Evolutionary conservation across 2,113 vertebrate genomes (phyloP), one percentile per base, ranked within the genome.

Genomic region (Paraplagusia blochii): DNA sequence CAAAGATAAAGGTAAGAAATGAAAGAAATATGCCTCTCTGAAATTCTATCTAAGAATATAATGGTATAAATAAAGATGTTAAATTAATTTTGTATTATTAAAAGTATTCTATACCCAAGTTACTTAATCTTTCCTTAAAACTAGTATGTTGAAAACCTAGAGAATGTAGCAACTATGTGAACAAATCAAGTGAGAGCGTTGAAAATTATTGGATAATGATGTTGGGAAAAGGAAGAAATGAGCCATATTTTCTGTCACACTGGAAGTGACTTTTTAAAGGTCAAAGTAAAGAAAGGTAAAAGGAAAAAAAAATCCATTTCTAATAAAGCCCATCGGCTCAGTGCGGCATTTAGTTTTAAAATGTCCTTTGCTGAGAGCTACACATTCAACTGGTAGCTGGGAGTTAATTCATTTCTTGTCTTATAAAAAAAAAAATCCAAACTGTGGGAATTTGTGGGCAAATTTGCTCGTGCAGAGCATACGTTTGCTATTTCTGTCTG

Each of bases 231-330:
- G 33, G 40, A 35, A 46, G 36, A 55, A 47, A 62, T 53, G 9
- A 46, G 22, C 6, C 48, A 63, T 69, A 29, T 38, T 39, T 19
- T 44, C 48, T 22, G 69, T 72, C 63, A 53, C 7, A 8, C 38
- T 68, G 15, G 19, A 69, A 40, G 34, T 49, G 52, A 63, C 65
- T 13, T 74, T 54, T 80, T 71, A 64, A 82, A 82, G 72, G 58
- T 64, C 44, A 73, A 62, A 19, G 15, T 63, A 44, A 43, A 3
- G 48, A 45, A 44, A 29, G 38, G 29, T 16, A 29, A 42, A 69
- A 48, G 4, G 4, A 43, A 44, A 50, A 69, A 58, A 53, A 75
- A 58, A 58, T 44, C 29, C 7, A 62, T 53, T 53, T 11, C 12
- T 59, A 42, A 49, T 56, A 46, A 60, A 58, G 10, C 33, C 39